phyloP scores from a whole-genome alignment of 2,113 vertebrate species.

The Echinops telfairi region DNA sequence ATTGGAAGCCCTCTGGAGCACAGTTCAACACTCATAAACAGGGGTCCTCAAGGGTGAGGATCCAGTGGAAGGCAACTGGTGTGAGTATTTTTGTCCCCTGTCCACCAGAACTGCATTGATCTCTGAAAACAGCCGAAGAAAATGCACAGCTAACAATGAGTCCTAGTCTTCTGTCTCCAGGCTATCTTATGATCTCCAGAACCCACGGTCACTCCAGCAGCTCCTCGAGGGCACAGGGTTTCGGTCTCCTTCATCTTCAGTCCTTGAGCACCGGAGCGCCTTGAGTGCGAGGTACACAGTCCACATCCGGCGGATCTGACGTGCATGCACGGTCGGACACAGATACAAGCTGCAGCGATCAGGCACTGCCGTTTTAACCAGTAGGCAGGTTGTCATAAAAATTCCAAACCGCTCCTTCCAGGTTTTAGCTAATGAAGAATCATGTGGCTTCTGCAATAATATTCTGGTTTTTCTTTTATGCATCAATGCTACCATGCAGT shows the following conservation, averaged over 20 bases:
- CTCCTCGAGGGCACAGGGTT: neutral
- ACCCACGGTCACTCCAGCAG: neutral
- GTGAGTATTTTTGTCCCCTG: neutral
- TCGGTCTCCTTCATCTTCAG: conserved; percentile 12
- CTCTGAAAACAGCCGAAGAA: neutral
- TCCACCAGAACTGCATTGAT: neutral
- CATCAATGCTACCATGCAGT: neutral
- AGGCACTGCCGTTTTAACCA: neutral
- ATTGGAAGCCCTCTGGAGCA: neutral
- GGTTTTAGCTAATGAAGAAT: neutral
- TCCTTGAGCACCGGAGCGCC: neutral
- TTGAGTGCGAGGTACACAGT: neutral
- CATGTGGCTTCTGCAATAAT: neutral
- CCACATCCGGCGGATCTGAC: neutral
- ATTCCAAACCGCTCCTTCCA: neutral
- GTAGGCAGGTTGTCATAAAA: neutral
- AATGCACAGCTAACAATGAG: neutral
- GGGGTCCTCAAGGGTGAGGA: neutral
- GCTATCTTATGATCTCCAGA: neutral
- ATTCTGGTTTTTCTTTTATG: conserved; percentile 11
- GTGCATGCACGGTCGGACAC: neutral
- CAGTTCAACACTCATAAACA: neutral
- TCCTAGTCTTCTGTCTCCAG: neutral
- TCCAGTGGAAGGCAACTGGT: neutral
- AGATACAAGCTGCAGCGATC: neutral